Percentiles rank a stretch among this genome's conserved stretches.
Evolutionary conservation across 2,888 invertebrate genomes (phyloP).

Genomic region (Drosophila dives): DNA sequence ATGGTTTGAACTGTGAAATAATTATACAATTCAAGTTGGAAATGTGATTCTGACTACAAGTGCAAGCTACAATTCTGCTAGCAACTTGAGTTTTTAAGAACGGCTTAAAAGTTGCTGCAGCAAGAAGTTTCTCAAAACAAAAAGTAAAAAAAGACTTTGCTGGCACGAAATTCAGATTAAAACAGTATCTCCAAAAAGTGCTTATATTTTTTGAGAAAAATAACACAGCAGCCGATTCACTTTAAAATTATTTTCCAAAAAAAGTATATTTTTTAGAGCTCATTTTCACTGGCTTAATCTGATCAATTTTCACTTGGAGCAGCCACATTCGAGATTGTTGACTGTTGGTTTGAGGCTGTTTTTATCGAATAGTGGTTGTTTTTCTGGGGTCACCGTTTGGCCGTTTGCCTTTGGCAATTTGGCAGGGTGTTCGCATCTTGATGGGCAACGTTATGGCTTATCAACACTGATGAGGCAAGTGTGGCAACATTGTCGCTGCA

Average conservation of each 20-base stretch:
- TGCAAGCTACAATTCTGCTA: neutral
- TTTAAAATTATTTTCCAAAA: neutral
- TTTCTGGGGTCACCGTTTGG: constrained; percentile 4
- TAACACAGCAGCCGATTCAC: neutral
- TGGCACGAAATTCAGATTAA: neutral
- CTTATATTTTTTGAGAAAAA: neutral
- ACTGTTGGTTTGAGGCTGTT: constrained; percentile 1
- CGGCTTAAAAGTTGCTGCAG: neutral
- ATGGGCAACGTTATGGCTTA: constrained; percentile 29
- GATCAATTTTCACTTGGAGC: neutral
- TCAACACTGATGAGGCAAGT: constrained; percentile 21
- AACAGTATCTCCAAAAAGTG: neutral
- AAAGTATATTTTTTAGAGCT: neutral
- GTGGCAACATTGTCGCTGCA: constrained; percentile 35
- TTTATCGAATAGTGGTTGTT: constrained; percentile 1
- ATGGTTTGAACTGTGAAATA: neutral
- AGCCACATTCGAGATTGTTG: neutral
- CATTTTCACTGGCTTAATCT: neutral
- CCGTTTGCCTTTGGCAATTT: constrained; percentile 17
- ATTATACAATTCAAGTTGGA: neutral
- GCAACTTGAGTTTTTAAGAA: neutral
- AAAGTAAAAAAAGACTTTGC: neutral
- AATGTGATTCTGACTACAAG: neutral
- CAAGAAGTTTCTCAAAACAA: neutral
- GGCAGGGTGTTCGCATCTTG: constrained; percentile 16